Evolutionary conservation across 2,888 invertebrate genomes (phyloP).

Genomic region (Nemurella pictetii): DNA sequence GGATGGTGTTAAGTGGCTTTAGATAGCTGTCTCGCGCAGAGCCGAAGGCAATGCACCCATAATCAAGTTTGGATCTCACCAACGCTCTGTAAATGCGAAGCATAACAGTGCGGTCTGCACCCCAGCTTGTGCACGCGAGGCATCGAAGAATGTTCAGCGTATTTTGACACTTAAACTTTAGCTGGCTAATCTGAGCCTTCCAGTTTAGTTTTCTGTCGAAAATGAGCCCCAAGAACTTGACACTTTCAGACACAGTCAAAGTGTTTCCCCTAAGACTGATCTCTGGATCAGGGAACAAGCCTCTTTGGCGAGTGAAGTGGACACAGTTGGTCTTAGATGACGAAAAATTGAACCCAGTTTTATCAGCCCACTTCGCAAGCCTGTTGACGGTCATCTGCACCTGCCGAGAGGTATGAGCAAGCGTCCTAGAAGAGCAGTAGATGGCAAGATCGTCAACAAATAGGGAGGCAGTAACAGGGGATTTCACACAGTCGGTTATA

Average conservation of each 20-base stretch:
- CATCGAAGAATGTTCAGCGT: conserved; percentile 21
- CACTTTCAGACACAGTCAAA: not conserved
- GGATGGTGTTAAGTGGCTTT: not conserved
- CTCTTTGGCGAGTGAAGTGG: conserved; percentile 6
- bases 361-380: conserved; percentile 8
- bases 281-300: not conserved
- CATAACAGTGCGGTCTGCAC: conserved; percentile 20
- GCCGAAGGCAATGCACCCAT: conserved; percentile 7
- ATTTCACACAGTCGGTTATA: not conserved
- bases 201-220: conserved; percentile 31
- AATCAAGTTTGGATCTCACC: conserved; percentile 12
- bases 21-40: not conserved
- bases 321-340: conserved; percentile 13
- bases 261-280: conserved; percentile 1
- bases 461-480: conserved; percentile 17
- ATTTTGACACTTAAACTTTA: not conserved
- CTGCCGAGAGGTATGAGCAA: not conserved
- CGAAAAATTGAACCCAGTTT: conserved; percentile 26
- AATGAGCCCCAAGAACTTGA: conserved; percentile 27
- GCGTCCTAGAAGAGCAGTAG: not conserved
- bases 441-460: conserved; percentile 32
- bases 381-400: conserved; percentile 19
- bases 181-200: conserved; percentile 6
- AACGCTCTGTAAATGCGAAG: conserved; percentile 10
- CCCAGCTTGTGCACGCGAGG: conserved; percentile 10